A percentile compares a stretch with the other conserved stretches of the same genome.
Conservation (phyloP, 2,888 invertebrate genomes). For the Marronus borbonicus region DNA sequence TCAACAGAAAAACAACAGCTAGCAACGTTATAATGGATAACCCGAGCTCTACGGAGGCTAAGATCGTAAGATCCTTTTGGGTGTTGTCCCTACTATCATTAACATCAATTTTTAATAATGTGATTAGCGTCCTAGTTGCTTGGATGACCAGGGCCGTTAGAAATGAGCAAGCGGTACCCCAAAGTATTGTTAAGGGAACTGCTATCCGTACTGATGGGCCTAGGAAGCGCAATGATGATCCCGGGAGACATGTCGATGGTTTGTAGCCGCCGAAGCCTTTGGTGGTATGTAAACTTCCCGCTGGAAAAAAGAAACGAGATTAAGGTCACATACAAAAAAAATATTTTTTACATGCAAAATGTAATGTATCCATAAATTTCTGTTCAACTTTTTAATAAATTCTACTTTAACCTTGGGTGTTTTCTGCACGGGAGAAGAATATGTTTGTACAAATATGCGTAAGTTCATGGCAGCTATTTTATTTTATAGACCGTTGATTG, state of each 20-base stretch:
- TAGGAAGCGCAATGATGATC: conserved; percentile 65
- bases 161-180: conserved; percentile 74
- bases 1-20: conserved; percentile 73
- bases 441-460: no score
- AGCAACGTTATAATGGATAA: conserved; percentile 72
- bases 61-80: conserved; percentile 66
- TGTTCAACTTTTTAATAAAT: no score
- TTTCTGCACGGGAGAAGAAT: no score
- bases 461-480: no score
- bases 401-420: no score
- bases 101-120: conserved; percentile 51
- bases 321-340: neutral
- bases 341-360: no score
- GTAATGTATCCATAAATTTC: no score
- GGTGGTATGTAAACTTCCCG: conserved; percentile 76
- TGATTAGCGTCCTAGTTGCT: conserved; percentile 71
- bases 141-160: conserved; percentile 74
- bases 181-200: conserved; percentile 69
- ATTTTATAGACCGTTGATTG: no score
- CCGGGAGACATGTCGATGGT: conserved; percentile 65
- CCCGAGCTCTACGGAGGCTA: conserved; percentile 72
- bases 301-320: conserved; percentile 64
- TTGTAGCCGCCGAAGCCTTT: conserved; percentile 69
- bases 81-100: conserved; percentile 42
- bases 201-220: conserved; percentile 66